Evolutionary conservation across 2,113 vertebrate genomes (phyloP), one percentile per base, ranked within the genome.

Genomic region (Menura novaehollandiae): DNA sequence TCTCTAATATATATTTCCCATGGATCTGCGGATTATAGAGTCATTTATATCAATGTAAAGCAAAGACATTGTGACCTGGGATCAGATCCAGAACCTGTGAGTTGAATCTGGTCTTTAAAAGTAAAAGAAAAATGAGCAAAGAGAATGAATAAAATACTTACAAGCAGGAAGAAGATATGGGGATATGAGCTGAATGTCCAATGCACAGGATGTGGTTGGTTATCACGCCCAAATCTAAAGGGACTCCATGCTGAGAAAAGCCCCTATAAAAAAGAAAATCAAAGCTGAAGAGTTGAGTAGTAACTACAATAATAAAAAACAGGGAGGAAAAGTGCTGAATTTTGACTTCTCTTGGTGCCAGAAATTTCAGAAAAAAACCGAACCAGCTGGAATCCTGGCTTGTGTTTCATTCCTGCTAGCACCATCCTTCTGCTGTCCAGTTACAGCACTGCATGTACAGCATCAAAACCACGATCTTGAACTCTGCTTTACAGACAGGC

Each of bases 101-200:
- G 33, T 37, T 89, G 55, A 86, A 86, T 39, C 56, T 63, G 43
- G 20, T 85, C 30, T 44, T 91, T 75, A 71, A 59, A 94, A 72
- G 17, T 51, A 55, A 19, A 46, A 93, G 26, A 41, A 91, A 93
- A 92, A 75, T 39, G 46, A 90, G 47, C 13, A 64, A 78, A 27
- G 53, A 52, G 32, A 86, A 93, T 41, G 20, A 94, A 85, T 68
- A 76, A 89, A 91, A 88, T 92, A 96, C 95, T 96, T 86, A 95
- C 93, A 95, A 62, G 55, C 47, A 74, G 66, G 33, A 77, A 79
- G 75, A 52, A 82, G 78, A 46, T 66, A 83, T 0, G 7, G 37
- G 67, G 80, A 63, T 63, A 85, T 22, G 91, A 81, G 35, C 46
- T 4, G 4, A 91, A 81, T 8, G 43, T 82, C 85, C 72, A 47